Base-by-base conservation (phyloP, 2,888 invertebrate genomes). In the Clusia tigrina region DNA sequence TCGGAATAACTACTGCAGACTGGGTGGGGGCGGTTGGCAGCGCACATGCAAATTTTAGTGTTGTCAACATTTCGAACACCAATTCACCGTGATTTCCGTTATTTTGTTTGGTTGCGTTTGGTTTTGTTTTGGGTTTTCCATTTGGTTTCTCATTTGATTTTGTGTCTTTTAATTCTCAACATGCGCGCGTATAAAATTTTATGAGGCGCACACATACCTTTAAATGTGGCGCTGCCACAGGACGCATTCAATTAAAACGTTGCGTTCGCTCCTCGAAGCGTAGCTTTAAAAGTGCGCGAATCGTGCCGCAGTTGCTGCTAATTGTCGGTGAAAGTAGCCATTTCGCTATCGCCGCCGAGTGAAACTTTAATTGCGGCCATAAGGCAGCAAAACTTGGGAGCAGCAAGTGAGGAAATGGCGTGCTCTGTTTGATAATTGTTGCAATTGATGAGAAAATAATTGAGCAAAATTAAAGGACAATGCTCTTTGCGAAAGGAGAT, bases 301-400 rank as follows among this genome's bases (percentile, higher is more conserved):
- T 48, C 48, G 48, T 48, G 48, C 48, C 2, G 22, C 48, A 48
- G 18, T 48, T 48, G 48, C 20, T 20, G 48, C 48, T 48, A 48
- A 48, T 48, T 48, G 48, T 22, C 48, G 22, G 6, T 22, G 48
- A 48, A 20, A 20, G 48, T 48, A 22, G 10, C 48, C 48, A 48
- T 48, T 48, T 48, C 48, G 48, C 15, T 48, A 9, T 22, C n/a
- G n/a, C n/a, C n/a, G n/a, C n/a, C 2, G 48, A 48, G 48, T 48
- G 48, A 48, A 48, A 48, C 48, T 48, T 48, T 48, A 48, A 48
- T 48, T 48, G 48, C 18, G 18, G 20, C 22, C 48, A 48, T 18
- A 10, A 42, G 48, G 48, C 22, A 18, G 48, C 20, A 22, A 9
- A n/a, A n/a, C n/a, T n/a, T 5, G 48, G 22, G 20, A 22, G 22